A percentile compares a stretch with the other conserved stretches of the same genome.
phyloP scores from a whole-genome alignment of 2,888 invertebrate genomes.

The Cephus rjabovi region DNA sequence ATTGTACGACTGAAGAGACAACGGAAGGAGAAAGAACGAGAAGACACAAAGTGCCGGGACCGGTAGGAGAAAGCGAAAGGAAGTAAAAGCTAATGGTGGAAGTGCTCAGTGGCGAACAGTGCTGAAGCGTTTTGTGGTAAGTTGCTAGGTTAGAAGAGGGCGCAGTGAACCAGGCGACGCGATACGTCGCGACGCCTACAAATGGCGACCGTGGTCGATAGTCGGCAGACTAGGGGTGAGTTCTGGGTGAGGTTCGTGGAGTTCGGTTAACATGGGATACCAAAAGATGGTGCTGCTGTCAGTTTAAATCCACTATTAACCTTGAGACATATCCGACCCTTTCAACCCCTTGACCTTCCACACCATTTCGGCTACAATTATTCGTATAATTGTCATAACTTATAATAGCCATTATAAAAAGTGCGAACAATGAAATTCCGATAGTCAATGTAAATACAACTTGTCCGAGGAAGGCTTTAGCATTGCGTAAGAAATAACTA shows the following conservation, averaged over 20 bases:
- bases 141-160: constrained; percentile 36
- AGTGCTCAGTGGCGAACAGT: not conserved
- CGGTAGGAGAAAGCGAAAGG: not conserved
- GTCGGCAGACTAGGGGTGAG: constrained; percentile 11
- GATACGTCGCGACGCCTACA: constrained; percentile 50
- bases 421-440: not conserved
- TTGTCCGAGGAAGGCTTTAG: not conserved
- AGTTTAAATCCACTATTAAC: not conserved
- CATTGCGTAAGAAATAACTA: not conserved
- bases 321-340: not conserved
- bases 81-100: not conserved
- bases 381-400: not conserved
- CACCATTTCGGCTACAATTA: not conserved
- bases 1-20: not conserved
- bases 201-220: constrained; percentile 51
- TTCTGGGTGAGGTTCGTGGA: not conserved
- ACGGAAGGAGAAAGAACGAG: not conserved
- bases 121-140: not conserved
- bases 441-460: not conserved
- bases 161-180: constrained; percentile 52
- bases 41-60: not conserved
- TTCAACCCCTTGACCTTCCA: not conserved
- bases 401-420: not conserved
- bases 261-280: constrained; percentile 26
- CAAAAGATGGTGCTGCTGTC: constrained; percentile 39